Conservation (phyloP, 2,113 vertebrate species). For the Melanerpes formicivorus region DNA sequence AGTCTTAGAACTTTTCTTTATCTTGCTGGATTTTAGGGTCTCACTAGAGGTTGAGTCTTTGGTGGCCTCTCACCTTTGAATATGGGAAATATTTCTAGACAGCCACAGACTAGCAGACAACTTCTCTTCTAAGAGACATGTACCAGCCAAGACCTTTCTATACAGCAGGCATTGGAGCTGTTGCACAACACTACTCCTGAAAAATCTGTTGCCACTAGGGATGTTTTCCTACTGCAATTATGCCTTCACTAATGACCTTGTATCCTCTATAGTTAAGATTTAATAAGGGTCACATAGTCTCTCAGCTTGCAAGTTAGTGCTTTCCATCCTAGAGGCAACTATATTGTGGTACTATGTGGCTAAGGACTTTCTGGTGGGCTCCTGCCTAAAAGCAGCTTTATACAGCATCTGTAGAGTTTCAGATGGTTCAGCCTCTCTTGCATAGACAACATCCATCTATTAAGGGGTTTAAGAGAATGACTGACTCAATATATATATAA, state of each 20-base stretch:
- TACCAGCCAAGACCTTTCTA: neutral
- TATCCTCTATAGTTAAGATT: neutral
- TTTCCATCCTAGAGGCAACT: neutral
- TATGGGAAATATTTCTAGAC: neutral
- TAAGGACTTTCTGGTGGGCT: neutral
- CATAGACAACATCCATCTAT: neutral
- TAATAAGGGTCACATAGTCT: neutral
- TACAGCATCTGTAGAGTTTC: neutral
- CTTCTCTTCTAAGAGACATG: neutral
- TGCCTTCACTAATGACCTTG: neutral
- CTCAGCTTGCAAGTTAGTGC: neutral
- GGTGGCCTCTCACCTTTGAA: neutral
- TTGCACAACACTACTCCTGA: neutral
- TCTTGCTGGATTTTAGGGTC: too few species aligned
- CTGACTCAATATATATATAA: neutral
- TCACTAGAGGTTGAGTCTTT: neutral
- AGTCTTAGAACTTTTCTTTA: too few species aligned
- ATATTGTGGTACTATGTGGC: accelerated
- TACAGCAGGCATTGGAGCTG: neutral
- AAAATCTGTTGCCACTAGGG: neutral
- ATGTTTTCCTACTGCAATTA: neutral
- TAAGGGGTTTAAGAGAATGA: neutral
- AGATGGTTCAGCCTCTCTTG: neutral
- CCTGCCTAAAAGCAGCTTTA: neutral
- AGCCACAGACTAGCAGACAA: neutral